Conservation (phyloP, 1,140 invertebrate species). For the Mya arenaria region DNA sequence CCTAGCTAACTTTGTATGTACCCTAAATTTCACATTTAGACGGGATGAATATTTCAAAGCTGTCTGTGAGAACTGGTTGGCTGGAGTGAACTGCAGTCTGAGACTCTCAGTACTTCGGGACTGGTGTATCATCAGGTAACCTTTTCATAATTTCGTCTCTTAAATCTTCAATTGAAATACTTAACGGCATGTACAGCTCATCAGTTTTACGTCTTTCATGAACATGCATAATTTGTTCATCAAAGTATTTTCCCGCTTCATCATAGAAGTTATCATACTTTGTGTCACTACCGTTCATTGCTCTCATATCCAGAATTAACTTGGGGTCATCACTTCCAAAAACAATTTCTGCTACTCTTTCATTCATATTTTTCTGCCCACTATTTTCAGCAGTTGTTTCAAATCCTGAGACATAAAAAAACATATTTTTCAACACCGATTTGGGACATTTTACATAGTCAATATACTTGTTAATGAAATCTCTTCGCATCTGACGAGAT, state of each 20-base stretch:
- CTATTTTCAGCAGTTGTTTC: background rate
- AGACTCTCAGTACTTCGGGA: too few relatives aligned
- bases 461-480: background rate
- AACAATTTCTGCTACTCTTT: background rate
- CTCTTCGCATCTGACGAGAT: background rate
- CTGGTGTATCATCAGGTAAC: too few relatives aligned
- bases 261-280: conserved; percentile 1
- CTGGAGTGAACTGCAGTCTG: too few relatives aligned
- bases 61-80: too few relatives aligned
- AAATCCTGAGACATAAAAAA: background rate
- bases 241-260: conserved; percentile 5
- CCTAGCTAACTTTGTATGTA: too few relatives aligned
- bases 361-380: background rate
- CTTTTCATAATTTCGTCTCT: too few relatives aligned
- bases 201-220: background rate
- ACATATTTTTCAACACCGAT: background rate
- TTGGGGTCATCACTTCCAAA: background rate
- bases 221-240: conserved; percentile 2
- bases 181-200: background rate
- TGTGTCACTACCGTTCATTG: background rate
- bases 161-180: too few relatives aligned
- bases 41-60: too few relatives aligned
- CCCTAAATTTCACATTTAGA: too few relatives aligned
- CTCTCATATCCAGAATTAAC: too few relatives aligned
- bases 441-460: conserved; percentile 8